Base-by-base conservation (phyloP, 2,797 vertebrate genomes). In the Steatocranus sp. region DNA sequence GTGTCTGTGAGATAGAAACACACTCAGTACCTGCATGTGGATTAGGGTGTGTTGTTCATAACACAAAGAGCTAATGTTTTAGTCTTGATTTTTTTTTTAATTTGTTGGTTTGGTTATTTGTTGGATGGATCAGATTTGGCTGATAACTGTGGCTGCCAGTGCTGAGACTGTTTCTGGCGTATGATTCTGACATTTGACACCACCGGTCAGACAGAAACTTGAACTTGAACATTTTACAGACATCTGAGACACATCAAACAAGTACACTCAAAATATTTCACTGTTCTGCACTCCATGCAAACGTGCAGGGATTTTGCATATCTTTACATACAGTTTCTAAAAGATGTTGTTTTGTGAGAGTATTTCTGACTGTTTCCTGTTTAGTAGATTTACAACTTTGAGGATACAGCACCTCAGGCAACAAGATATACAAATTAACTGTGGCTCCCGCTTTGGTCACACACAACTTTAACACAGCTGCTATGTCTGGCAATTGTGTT, bases 391-490 rank as follows among this genome's bases (percentile, higher is more conserved):
- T 83, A 51, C n/a, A 79, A 63, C 49, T 58, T 87, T 58, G 7
- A 61, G 50, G 79, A 81, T 49, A 48, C 36, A 76, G 20, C 53
- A 27, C 76, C 54, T 75, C 79, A 81, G 84, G 87, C 66, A 75
- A 73, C 25, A 48, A 73, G 11, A 23, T 70, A 89, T 88, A 81
- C 84, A 93, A 90, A 93, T 88, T 11, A 61, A 3, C 8, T 20
- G 20, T 30, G 50, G 11, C 41, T 30, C 66, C 10, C 58, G 68
- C 30, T 20, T 56, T 56, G 8, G 30, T 4, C 41, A 23, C 9
- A 17, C 34, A 15, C 30, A 43, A 27, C 14, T 70, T 25, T 17
- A 43, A 25, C 38, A 18, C 63, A 70, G 11, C 74, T 30, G 38
- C 23, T 27, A 14, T 17, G 25, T 46, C 41, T 70, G 23, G 41